Evolutionary conservation across 2,888 invertebrate species (phyloP).

Genomic region (Drosophila meridiana): DNA sequence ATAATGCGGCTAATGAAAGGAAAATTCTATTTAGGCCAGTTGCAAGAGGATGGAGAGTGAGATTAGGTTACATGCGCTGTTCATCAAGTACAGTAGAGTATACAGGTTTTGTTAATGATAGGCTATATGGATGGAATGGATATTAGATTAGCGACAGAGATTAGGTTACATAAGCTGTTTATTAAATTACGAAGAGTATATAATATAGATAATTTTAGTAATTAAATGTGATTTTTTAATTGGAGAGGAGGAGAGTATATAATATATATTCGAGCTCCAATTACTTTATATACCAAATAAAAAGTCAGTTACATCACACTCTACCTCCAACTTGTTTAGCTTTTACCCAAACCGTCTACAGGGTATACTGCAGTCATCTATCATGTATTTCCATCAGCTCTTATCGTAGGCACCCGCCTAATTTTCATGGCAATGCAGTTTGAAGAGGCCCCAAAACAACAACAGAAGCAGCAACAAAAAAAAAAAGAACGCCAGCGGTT

Average conservation of each 20-base stretch:
- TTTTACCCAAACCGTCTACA: not conserved
- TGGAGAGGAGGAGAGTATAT: too few relatives aligned
- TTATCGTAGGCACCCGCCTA: conserved; percentile 23
- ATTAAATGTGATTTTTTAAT: too few relatives aligned
- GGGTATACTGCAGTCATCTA: not conserved
- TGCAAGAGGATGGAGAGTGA: not conserved
- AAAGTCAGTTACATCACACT: not conserved
- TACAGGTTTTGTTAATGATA: too few relatives aligned
- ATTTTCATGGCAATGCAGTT: conserved; percentile 59
- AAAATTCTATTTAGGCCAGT: not conserved
- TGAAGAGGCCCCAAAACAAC: conserved; percentile 13
- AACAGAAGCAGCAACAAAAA: not conserved
- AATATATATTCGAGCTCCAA: not conserved
- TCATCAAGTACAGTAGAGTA: not conserved
- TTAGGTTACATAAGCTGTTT: not conserved
- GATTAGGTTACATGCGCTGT: not conserved
- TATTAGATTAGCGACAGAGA: not conserved
- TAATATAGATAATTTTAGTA: too few relatives aligned
- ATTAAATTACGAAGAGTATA: too few relatives aligned
- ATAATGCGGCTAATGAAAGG: not conserved
- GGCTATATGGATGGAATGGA: not conserved
- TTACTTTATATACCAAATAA: not conserved
- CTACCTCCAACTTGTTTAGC: not conserved
- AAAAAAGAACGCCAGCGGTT: conserved; percentile 21
- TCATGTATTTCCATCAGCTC: not conserved